A percentile compares a stretch with the other conserved stretches of the same genome.
phyloP scores from a whole-genome alignment of 1,140 invertebrate genomes.

The Zaprionus gabonicus region DNA sequence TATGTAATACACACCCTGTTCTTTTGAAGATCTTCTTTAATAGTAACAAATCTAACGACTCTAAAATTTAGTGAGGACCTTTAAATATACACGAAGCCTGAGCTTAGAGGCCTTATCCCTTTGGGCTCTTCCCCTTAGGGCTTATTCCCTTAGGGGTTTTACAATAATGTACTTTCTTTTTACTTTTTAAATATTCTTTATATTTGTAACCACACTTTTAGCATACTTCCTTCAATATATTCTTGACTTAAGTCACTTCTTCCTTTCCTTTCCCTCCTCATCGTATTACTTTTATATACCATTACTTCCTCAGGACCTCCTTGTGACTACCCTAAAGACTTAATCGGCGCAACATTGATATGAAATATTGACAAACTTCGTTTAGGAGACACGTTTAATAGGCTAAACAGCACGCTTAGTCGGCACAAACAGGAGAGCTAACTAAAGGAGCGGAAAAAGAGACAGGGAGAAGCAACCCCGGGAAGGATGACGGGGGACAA shows the following conservation, averaged over 20 bases:
- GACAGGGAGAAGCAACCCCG: neutral
- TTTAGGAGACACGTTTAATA: conserved; percentile 74
- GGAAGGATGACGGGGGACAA: conserved; percentile 34
- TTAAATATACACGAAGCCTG: too few relatives aligned
- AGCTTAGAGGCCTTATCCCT: too few relatives aligned
- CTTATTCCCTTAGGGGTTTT: too few relatives aligned
- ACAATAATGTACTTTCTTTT: too few relatives aligned
- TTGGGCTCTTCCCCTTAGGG: too few relatives aligned
- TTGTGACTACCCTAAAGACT: conserved; percentile 1
- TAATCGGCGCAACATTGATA: conserved; percentile 58
- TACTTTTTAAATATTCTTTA: too few relatives aligned
- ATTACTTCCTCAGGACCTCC: conserved; percentile 13
- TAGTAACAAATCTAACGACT: too few relatives aligned
- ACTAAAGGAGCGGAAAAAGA: conserved; percentile 21
- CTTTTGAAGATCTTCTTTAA: too few relatives aligned
- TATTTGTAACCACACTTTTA: too few relatives aligned
- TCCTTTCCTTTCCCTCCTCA: neutral
- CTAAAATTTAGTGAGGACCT: too few relatives aligned
- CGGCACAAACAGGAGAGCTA: conserved; percentile 43
- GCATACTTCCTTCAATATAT: too few relatives aligned
- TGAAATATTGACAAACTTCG: conserved; percentile 70
- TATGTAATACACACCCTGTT: neutral
- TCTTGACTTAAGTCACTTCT: too few relatives aligned
- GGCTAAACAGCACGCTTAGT: conserved; percentile 70
- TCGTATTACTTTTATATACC: neutral